These are phyloP conservation scores for Synaphobranchus kaupii DNA, from an alignment of 2,797 vertebrate species.

Conservation along the genomic window DNA sequence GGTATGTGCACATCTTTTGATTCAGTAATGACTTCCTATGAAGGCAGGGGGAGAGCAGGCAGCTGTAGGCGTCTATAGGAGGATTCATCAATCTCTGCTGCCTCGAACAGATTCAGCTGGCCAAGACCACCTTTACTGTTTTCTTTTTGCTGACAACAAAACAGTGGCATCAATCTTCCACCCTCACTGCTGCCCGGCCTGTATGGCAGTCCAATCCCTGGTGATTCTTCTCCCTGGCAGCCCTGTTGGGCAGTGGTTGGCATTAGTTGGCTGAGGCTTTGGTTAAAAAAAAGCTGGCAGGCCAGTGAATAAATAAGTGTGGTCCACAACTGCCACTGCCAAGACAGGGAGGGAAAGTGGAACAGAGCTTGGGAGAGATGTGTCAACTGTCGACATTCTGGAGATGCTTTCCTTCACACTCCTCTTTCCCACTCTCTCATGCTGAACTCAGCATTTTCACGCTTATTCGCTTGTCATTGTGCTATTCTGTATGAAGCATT, in stretches of 20 bases:
- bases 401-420: background rate
- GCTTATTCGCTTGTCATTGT: background rate
- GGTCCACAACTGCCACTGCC: constrained; percentile 23
- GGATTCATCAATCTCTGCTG: constrained; percentile 25
- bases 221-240: constrained; percentile 44
- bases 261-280: constrained; percentile 25
- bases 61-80: background rate
- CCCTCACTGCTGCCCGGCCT: constrained; percentile 36
- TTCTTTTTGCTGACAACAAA: constrained; percentile 39
- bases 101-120: constrained; percentile 11
- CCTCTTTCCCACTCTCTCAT: constrained; percentile 8
- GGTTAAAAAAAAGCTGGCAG: constrained; percentile 34
- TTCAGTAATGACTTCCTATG: constrained; percentile 3
- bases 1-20: background rate
- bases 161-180: constrained; percentile 38
- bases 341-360: constrained; percentile 21
- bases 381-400: background rate
- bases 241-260: constrained; percentile 21
- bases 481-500: background rate
- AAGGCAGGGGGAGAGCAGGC: background rate
- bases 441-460: constrained; percentile 8
- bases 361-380: background rate
- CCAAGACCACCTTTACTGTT: constrained; percentile 20
- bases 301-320: constrained; percentile 33
- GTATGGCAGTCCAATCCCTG: constrained; percentile 33